These are phyloP conservation scores for Ceramica pisi DNA, from an alignment of 2,888 invertebrate genomes.

Conservation along the genomic window DNA sequence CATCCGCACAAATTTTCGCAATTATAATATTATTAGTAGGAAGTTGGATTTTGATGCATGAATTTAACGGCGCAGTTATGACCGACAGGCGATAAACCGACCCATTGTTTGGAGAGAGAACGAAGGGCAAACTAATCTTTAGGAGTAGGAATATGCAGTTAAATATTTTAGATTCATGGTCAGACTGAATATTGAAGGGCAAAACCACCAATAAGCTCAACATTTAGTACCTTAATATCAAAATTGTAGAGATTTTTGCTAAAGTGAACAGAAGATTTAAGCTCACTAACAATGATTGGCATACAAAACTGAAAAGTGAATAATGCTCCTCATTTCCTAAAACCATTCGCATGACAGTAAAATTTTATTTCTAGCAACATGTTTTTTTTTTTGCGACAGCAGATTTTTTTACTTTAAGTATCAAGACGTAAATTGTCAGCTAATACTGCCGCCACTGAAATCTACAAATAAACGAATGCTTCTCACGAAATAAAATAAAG, in stretches of 20 bases:
- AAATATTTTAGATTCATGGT: neutral
- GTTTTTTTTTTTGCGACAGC: conserved; percentile 8
- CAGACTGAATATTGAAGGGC: neutral
- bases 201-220: too few relatives aligned
- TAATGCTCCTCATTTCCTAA: conserved; percentile 14
- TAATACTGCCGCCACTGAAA: conserved; percentile 17
- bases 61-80: neutral
- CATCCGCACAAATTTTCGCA: too few relatives aligned
- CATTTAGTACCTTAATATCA: neutral
- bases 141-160: neutral
- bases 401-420: conserved; percentile 15
- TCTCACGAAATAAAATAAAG: conserved; percentile 5
- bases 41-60: conserved; percentile 13
- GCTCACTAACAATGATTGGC: neutral
- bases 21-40: too few relatives aligned
- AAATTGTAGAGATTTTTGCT: neutral
- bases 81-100: neutral
- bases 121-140: neutral
- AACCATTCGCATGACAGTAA: conserved; percentile 14
- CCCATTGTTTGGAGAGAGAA: neutral
- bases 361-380: conserved; percentile 13
- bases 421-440: conserved; percentile 36
- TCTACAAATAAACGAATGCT: conserved; percentile 31
- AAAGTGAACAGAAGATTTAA: neutral
- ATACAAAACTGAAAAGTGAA: neutral